phyloP scores from a whole-genome alignment of 1,140 invertebrate species.

The Homarus americanus region DNA sequence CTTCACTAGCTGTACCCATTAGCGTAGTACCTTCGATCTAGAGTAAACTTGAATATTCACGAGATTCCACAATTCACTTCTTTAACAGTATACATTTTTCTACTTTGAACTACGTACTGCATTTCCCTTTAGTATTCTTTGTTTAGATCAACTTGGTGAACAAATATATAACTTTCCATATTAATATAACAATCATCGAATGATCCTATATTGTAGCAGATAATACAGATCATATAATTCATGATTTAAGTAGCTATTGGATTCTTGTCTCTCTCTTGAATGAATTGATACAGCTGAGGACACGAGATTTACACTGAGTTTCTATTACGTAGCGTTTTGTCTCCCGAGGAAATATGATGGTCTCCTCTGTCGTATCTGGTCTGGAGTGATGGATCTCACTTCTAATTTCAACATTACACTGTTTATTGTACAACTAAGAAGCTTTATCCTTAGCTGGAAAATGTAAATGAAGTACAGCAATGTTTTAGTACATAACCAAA shows the following conservation, averaged over 20 bases:
- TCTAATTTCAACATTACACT: background rate
- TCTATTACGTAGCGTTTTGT: background rate
- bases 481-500: no score
- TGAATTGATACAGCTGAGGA: background rate
- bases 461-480: no score
- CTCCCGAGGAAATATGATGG: background rate
- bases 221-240: background rate
- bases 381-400: conserved; percentile 29
- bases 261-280: background rate
- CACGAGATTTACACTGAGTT: background rate
- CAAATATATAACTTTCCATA: background rate
- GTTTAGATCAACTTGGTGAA: background rate
- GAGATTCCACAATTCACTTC: conserved; percentile 26
- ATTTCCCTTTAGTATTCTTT: background rate
- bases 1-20: conserved; percentile 43
- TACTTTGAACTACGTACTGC: conserved; percentile 7
- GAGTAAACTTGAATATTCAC: conserved; percentile 23
- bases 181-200: background rate
- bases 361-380: conserved; percentile 13
- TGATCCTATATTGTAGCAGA: background rate
- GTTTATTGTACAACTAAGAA: no score
- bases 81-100: background rate
- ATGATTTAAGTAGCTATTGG: background rate
- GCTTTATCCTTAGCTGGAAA: no score
- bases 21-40: conserved; percentile 47